phyloP scores from a whole-genome alignment of 2,113 vertebrate genomes.

The Nothoprocta perdicaria region DNA sequence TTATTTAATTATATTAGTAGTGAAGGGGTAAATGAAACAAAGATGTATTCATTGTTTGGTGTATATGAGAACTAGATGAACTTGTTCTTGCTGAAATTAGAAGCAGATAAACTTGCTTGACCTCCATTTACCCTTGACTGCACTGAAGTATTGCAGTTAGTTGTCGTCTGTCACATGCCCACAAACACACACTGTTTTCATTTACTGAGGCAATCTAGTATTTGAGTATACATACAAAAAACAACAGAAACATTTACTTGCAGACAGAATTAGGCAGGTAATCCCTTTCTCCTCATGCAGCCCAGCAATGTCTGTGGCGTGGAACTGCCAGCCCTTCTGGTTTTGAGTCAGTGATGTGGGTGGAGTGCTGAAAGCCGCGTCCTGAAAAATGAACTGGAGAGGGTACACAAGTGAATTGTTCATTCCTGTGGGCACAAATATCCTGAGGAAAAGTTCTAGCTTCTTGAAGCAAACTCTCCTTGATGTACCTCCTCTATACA shows the following conservation, averaged over 20 bases:
- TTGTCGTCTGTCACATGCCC: neutral
- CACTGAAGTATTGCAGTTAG: neutral
- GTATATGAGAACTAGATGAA: neutral
- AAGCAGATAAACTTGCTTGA: neutral
- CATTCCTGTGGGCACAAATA: neutral
- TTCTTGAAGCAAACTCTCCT: neutral
- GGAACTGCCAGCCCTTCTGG: neutral
- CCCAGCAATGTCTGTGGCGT: neutral
- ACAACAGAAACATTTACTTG: neutral
- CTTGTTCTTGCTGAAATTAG: neutral
- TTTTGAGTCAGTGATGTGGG: neutral
- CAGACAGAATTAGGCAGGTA: neutral
- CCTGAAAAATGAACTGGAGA: neutral
- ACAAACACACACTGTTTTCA: neutral
- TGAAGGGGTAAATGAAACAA: neutral
- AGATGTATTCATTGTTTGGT: neutral
- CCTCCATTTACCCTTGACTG: neutral
- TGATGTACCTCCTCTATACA: neutral
- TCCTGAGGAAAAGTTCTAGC: neutral
- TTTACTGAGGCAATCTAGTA: neutral
- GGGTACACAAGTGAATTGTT: neutral
- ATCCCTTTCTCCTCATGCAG: neutral
- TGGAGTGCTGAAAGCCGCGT: neutral
- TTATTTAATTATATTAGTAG: neutral
- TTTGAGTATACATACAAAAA: neutral